A percentile compares a stretch with the other conserved stretches of the same genome.
Conservation (phyloP, 2,113 vertebrate species). For the Carassius auratus region DNA sequence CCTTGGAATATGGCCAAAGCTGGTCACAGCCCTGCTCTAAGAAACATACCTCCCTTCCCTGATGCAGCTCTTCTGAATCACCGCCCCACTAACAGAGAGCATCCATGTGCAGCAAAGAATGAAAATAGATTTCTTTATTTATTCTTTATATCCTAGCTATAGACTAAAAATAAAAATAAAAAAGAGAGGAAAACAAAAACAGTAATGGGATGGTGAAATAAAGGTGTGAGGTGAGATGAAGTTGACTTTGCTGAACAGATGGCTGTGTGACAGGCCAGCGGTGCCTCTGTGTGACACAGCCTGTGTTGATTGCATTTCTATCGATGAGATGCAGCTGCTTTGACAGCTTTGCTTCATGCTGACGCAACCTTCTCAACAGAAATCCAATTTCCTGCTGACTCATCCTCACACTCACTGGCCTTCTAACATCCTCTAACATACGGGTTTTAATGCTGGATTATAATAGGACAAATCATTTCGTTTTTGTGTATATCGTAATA, state of each 20-base stretch:
- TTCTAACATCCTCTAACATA: neutral
- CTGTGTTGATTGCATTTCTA: neutral
- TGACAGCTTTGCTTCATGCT: constrained; percentile 28
- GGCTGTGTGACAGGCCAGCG: constrained; percentile 27
- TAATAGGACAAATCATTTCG: neutral
- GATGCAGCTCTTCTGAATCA: constrained; percentile 62
- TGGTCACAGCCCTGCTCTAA: neutral
- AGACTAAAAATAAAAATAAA: neutral
- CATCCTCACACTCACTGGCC: neutral
- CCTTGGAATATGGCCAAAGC: neutral
- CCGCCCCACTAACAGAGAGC: constrained; percentile 45
- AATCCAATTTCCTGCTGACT: constrained; percentile 17
- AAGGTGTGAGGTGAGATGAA: neutral
- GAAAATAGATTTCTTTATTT: neutral
- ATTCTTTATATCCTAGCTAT: neutral
- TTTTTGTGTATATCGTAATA: too few species aligned
- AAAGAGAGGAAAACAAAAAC: neutral
- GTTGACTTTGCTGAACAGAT: constrained; percentile 29
- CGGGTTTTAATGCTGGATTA: neutral
- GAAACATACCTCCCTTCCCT: constrained; percentile 63
- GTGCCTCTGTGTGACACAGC: constrained; percentile 4
- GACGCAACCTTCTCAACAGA: neutral
- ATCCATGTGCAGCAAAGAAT: constrained; percentile 33
- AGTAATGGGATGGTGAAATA: neutral
- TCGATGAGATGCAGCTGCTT: constrained; percentile 5